Percentiles rank a stretch among this genome's conserved stretches.
Conservation (phyloP, 2,797 vertebrate species). For the Mormyrus hasselquistii region DNA sequence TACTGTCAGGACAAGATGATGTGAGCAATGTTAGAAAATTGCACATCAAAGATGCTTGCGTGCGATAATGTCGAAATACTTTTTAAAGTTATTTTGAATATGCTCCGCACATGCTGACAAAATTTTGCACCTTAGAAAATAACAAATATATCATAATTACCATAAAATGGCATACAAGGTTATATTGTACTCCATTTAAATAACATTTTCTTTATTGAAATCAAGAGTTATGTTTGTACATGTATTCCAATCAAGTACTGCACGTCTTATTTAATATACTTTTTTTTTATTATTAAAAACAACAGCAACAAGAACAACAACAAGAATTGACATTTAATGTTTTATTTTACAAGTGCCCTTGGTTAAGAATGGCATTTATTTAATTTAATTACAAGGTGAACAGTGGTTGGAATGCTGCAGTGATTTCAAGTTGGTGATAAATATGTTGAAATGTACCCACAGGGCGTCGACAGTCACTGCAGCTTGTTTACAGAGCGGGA, state of each 20-base stretch:
- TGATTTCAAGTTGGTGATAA: background rate
- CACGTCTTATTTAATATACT: background rate
- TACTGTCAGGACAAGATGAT: constrained; percentile 34
- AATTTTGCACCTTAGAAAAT: background rate
- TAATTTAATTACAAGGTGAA: constrained; percentile 4
- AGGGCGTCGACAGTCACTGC: background rate
- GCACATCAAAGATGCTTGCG: constrained; percentile 26
- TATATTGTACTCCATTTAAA: background rate
- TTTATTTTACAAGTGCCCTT: background rate
- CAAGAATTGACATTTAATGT: background rate
- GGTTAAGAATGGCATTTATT: background rate
- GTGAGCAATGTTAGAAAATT: constrained; percentile 35
- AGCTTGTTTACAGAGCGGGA: background rate
- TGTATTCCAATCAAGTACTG: background rate
- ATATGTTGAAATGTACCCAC: background rate
- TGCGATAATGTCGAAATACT: background rate
- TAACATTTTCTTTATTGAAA: background rate
- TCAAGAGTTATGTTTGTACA: background rate
- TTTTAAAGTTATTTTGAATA: background rate
- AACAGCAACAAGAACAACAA: background rate
- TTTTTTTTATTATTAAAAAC: background rate
- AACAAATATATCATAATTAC: background rate
- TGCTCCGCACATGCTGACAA: background rate
- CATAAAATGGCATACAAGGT: background rate
- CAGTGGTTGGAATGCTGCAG: background rate